Base-by-base conservation (phyloP, 1,140 invertebrate genomes). In the Drosophila ironensis region DNA sequence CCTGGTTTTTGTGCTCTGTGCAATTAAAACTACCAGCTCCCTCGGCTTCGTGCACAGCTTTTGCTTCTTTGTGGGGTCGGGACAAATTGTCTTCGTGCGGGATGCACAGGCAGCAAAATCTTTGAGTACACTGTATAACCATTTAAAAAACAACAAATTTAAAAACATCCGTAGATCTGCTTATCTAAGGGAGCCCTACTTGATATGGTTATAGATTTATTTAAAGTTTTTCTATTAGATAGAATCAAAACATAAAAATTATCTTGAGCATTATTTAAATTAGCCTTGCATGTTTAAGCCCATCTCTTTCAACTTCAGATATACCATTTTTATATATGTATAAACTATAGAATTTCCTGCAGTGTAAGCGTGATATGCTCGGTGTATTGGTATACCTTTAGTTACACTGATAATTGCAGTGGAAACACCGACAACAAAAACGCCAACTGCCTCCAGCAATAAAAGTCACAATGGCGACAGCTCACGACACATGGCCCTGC, bases 361-460 rank as follows among this genome's bases (percentile, higher is more conserved):
- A 7, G 12, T 33, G 30, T 8, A 17, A 16, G 24, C 20, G 24
- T 20, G 2, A 3, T 6, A 12, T 8, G 9, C 16, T 38, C 28
- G 37, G 7, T 24, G 19, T 16, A 42, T 16, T 14, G 17, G 57
- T 27, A 38, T 3, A 20, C 14, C 30, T 40, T 22, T 45, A 60
- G 38, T 40, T 30, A 35, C 66, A 72, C 50, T 81, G 53, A 75
- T 81, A 59, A 81, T 67, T 61, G 57, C 60, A 51, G 53, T 70
- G 56, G 50, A 60, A 56, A 60, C 25, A 45, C 28, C 28, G 28
- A 12, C 30, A 33, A 33, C 33, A 14, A 14, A 14, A 56, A 60
- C 52, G 33, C 46, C 33, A 57, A 57, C 54, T 51, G 48, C 46
- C 51, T 71, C 33, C 42, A 47, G 69, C 48, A 70, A 68, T 70